Base-by-base conservation (phyloP, 2,888 invertebrate genomes). In the Drosophila neonasuta region DNA sequence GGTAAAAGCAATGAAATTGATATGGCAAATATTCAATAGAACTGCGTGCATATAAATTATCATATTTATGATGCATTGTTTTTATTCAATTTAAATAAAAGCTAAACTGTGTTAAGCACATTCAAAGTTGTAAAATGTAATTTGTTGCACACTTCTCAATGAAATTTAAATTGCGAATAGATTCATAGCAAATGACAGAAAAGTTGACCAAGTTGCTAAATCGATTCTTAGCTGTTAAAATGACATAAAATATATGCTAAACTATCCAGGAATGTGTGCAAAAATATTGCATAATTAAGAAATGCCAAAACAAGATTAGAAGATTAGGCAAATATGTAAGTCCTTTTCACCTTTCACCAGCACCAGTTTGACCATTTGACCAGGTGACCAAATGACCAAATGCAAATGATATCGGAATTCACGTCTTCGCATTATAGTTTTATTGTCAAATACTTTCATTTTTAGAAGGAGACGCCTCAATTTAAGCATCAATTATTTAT, bases 271-370 rank as follows among this genome's bases (percentile, higher is more conserved):
- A 41, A 41, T 41, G 39, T 15, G 39, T 13, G 39, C 13, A 8
- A 7, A 17, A n/a, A 36, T 13, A 32, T 45, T 45, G 45, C 45
- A 29, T 15, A 51, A 41, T 11, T 24, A 5, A 39, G 39, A 36
- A 51, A 5, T 24, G 20, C 13, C 13, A 9, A 9, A 13, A 15
- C 5, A 5, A n/a, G 7, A 52, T 17, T 42, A 13, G 5, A 34
- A 24, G 11, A 20, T 42, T 7, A 44, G 10, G 29, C 39, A 39
- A n/a, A 24, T 29, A 2, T 1, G 3, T 13, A 30, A 13, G 42
- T 55, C 44, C 54, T 55, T 44, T 44, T 44, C 7, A 55, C 17
- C 44, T 55, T 55, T 55, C 54, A 55, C 54, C 54, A 24, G 24
- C 24, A 10, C 32, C 36, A 6, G n/a, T n/a, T 36, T n/a, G 36